Evolutionary conservation across 2,888 invertebrate species (phyloP).

Genomic region (Selenia dentaria): DNA sequence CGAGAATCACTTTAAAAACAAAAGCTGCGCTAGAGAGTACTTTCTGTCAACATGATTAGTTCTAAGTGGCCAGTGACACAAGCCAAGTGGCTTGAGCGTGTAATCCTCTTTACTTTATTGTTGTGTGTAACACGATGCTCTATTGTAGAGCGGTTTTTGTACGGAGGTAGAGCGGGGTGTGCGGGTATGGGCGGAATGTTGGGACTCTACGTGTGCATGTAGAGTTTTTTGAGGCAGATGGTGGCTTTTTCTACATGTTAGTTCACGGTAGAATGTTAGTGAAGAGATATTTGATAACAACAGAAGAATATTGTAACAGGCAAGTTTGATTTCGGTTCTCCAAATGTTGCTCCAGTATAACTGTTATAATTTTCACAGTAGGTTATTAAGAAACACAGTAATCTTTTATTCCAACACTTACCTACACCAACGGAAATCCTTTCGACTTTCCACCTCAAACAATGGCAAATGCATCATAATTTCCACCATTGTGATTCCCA

Average conservation of each 20-base stretch:
- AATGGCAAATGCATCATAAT: slow-evolving; percentile 20
- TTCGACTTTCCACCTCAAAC: not conserved
- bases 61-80: slow-evolving; percentile 35
- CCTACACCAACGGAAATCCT: not conserved
- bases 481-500: slow-evolving; percentile 21
- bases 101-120: slow-evolving; percentile 32
- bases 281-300: no score
- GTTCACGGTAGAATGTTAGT: no score
- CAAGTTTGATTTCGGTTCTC: no score
- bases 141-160: slow-evolving; percentile 27
- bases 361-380: no score
- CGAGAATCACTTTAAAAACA: slow-evolving; percentile 27
- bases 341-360: no score
- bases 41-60: slow-evolving; percentile 29
- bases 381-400: not conserved
- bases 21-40: slow-evolving; percentile 26
- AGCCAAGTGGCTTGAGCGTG: slow-evolving; percentile 35
- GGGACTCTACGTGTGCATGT: slow-evolving; percentile 7
- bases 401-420: not conserved
- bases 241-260: not conserved
- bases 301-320: no score
- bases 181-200: slow-evolving; percentile 33
- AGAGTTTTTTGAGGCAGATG: slow-evolving; percentile 12
- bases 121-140: slow-evolving; percentile 27
- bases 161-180: slow-evolving; percentile 6